A percentile compares a stretch with the other conserved stretches of the same genome.
Conservation (phyloP, 2,113 vertebrate genomes). For the Nothobranchius furzeri region DNA sequence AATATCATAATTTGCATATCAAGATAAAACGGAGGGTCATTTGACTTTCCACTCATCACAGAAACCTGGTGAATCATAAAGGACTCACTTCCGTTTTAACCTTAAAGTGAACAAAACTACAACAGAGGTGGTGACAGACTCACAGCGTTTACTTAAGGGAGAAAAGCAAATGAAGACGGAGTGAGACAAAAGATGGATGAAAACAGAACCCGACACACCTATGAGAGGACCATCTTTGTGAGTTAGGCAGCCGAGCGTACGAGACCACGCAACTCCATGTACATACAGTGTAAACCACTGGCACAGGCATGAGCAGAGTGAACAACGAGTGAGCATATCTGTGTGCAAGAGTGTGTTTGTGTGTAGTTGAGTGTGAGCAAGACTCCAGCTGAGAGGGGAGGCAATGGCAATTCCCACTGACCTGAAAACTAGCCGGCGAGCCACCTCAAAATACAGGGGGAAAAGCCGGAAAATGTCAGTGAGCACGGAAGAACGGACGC, state of each 20-base stretch:
- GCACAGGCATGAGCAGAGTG: slow-evolving; percentile 19
- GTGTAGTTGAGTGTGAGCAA: slow-evolving; percentile 56
- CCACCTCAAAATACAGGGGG: slow-evolving; percentile 50
- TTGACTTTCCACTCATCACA: no score
- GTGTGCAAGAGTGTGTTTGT: slow-evolving; percentile 40
- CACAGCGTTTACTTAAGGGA: slow-evolving; percentile 19
- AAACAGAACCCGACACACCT: slow-evolving; percentile 29
- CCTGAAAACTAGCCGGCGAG: slow-evolving; percentile 65
- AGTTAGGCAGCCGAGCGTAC: background rate
- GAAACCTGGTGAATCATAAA: slow-evolving; percentile 26
- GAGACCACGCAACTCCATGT: slow-evolving; percentile 41
- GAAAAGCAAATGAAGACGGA: slow-evolving; percentile 39
- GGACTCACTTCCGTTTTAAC: slow-evolving; percentile 10
- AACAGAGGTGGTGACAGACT: slow-evolving; percentile 27
- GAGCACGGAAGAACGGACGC: slow-evolving; percentile 44
- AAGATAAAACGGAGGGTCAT: no score
- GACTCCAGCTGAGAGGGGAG: slow-evolving; percentile 68
- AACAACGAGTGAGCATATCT: slow-evolving; percentile 40
- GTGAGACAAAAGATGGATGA: slow-evolving; percentile 38
- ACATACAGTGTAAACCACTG: slow-evolving; percentile 1
- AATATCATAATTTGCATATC: no score
- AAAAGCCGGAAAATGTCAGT: slow-evolving; percentile 59
- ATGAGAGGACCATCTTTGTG: slow-evolving; percentile 22
- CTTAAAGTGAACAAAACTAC: background rate
- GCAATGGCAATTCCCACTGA: slow-evolving; percentile 71